Percentiles rank a stretch among this genome's conserved stretches.
Conservation (phyloP, 2,797 vertebrate species). For the Micrastur ruficollis region DNA sequence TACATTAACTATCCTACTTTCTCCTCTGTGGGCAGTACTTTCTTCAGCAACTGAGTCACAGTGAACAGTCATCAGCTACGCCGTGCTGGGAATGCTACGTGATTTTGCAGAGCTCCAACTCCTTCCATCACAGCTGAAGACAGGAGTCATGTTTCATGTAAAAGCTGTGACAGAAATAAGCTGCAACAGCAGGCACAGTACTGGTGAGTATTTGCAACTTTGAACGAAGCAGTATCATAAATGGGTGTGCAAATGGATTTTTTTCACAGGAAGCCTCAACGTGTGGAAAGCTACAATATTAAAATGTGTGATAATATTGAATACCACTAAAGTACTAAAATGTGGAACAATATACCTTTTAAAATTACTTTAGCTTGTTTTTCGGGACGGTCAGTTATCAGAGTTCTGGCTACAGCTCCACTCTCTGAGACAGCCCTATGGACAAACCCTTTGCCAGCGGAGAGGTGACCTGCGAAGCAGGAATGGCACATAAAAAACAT, state of each 20-base stretch:
- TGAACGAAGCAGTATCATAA: not conserved
- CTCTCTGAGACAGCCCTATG: no score
- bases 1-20: not conserved
- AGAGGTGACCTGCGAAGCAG: not conserved
- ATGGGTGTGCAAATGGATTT: not conserved
- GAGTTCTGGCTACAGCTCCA: not conserved
- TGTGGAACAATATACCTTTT: not conserved
- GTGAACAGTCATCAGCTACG: not conserved
- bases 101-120: not conserved
- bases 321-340: not conserved
- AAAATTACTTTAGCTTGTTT: not conserved
- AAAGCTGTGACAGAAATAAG: not conserved
- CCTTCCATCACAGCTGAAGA: not conserved
- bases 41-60: not conserved
- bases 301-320: not conserved
- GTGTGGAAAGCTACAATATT: not conserved
- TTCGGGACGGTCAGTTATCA: not conserved
- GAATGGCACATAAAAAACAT: not conserved
- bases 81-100: not conserved
- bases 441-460: not conserved
- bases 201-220: not conserved
- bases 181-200: not conserved
- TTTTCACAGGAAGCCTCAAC: not conserved
- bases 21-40: not conserved
- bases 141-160: not conserved